Percentiles rank a stretch among this genome's conserved stretches.
These are phyloP conservation scores for Tenthredo distinguenda DNA, from an alignment of 2,888 invertebrate species.

Conservation along the genomic window DNA sequence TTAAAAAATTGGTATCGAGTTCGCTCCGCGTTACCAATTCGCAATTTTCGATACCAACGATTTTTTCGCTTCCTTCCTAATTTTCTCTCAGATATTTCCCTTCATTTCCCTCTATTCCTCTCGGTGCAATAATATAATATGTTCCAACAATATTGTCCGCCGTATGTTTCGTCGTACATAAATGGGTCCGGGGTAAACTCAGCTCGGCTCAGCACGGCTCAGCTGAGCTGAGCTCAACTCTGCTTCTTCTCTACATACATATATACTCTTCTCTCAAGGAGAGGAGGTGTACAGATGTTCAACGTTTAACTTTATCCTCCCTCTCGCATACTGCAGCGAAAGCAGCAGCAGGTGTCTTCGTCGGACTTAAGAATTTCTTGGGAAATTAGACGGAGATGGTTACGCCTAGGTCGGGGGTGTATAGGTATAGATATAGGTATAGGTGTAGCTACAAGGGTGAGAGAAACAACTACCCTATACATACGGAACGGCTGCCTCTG, in stretches of 20 bases:
- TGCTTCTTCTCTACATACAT: neutral
- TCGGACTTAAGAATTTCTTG: neutral
- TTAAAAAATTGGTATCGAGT: neutral
- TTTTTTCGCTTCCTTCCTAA: neutral
- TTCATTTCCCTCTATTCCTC: neutral
- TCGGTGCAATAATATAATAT: neutral
- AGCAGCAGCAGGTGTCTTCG: conserved; percentile 6
- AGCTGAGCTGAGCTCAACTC: neutral
- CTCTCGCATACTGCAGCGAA: neutral
- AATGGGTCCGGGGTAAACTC: neutral
- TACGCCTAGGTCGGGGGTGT: neutral
- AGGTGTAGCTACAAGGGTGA: neutral
- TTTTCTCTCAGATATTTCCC: neutral
- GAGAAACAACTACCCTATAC: neutral
- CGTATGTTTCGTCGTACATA: neutral
- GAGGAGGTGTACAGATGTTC: neutral
- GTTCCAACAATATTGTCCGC: neutral
- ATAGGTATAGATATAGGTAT: neutral
- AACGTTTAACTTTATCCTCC: neutral
- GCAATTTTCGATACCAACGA: neutral
- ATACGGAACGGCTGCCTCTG: neutral
- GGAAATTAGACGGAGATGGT: conserved; percentile 4
- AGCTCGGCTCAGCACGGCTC: neutral
- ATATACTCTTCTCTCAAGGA: neutral
- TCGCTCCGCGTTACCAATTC: neutral